Evolutionary conservation across 2,888 invertebrate species (phyloP), one percentile per base, ranked within the genome.

Genomic region (Caenorhabditis sinica): DNA sequence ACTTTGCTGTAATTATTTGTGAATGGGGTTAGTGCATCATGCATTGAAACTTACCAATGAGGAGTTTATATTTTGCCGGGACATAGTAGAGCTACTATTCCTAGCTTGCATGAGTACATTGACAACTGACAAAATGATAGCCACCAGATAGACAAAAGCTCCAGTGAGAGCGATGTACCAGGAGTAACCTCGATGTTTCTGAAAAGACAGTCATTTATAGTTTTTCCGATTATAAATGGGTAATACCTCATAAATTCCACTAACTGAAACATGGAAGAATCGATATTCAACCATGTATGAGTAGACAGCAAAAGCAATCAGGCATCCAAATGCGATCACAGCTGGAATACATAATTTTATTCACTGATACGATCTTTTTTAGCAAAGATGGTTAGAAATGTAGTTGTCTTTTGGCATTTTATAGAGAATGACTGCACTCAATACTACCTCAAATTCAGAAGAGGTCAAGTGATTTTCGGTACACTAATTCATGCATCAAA

Each of bases 241-340:
- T n/a, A n/a, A 0, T 56, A 90, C 91, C 84, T 92, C 92, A 80
- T 92, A 92, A 40, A 92, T 92, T 60, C 92, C 92, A 75, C 89
- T 89, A 40, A 92, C 92, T 20, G 89, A 90, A 17, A 92, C 92
- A 65, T 91, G 90, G 80, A 89, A 92, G 84, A 92, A 92, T 45
- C 92, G 88, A 58, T 92, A 92, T 69, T 92, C 91, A 28, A 92
- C 92, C 92, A 92, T 92, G 66, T 90, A 89, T 4, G 91, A 88
- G 72, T 90, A 88, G 17, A 90, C 87, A 9, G 89, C 85, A 72
- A 92, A 92, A 20, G 90, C 82, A 36, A 89, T 56, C 20, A 90
- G 82, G 71, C 88, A 87, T 53, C 87, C 87, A 51, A 87, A 77
- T 6, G 85, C 82, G 30, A 88, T 84, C 9, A 89, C 49, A 5